phyloP scores from a whole-genome alignment of 2,113 vertebrate species.

The Apteryx owenii region DNA sequence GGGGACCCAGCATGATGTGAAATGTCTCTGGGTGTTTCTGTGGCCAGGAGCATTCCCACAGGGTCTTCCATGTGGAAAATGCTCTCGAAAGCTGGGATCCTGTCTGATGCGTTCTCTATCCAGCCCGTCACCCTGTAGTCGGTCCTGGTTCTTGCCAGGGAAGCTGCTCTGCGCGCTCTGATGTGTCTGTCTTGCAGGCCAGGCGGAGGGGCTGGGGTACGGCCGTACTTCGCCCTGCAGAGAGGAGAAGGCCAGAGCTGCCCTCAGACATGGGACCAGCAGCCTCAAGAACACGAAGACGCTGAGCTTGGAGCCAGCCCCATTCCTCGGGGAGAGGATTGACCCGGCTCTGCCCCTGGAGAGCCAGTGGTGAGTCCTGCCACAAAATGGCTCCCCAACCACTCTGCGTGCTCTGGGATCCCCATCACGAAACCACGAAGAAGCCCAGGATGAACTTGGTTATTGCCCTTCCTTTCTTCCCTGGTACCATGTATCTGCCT shows the following conservation, averaged over 20 bases:
- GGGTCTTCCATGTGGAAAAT: not conserved
- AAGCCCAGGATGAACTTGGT: not conserved
- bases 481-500: not conserved
- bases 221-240: slow-evolving; percentile 86
- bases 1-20: not conserved
- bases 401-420: not conserved
- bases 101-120: not conserved
- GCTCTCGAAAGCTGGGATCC: not conserved
- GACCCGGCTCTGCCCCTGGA: slow-evolving; percentile 92
- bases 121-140: not conserved
- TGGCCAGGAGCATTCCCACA: not conserved
- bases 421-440: not conserved
- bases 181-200: slow-evolving; percentile 80
- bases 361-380: slow-evolving; percentile 94
- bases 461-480: not conserved
- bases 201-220: slow-evolving; percentile 87
- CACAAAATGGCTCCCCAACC: rapidly evolving
- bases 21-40: not conserved
- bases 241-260: slow-evolving; percentile 87
- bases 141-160: not conserved
- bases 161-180: not conserved
- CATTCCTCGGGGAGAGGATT: slow-evolving; percentile 88
- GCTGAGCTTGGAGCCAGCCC: slow-evolving; percentile 82
- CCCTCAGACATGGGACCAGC: slow-evolving; percentile 85
- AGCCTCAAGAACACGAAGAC: slow-evolving; percentile 89